Evolutionary conservation across 2,113 vertebrate species (phyloP), one percentile per base, ranked within the genome.

Genomic region (Muscicapa adusta): DNA sequence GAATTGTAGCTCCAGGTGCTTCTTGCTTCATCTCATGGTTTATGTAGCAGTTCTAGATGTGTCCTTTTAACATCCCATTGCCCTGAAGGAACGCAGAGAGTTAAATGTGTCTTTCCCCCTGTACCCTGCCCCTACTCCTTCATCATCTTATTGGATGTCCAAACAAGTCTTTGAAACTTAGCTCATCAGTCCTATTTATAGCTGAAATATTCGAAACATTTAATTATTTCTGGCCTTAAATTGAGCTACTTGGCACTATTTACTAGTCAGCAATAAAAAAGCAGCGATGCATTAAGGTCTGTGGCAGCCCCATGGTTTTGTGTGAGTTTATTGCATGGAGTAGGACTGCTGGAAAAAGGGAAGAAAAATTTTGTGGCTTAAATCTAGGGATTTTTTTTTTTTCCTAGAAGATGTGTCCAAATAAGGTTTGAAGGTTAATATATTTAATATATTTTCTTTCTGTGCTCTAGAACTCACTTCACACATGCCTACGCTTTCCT

Each of bases 211-310:
- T 94, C 1, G 18, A 97, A 95, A 80, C 72, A 71, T 74, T 94
- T 93, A 92, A 95, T 96, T 94, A 96, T 95, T 96, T 95, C 72
- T 96, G 89, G 72, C 82, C 91, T 94, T 94, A 96, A 96, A 95
- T 91, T 50, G 65, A 93, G 75, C 78, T 86, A 65, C 92, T 94
- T 97, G 91, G 84, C 92, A 86, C 78, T 51, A 28, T 81, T 90
- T 84, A 33, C 56, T 71, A 38, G 63, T 77, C 60, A 72, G 77
- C 83, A 87, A 2, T 78, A 78, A 66, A 71, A 83, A 88, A 63
- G 68, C 84, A 88, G 42, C 4, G 53, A 87, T 93, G 93, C 36
- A 18, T 88, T 80, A 56, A 79, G 48, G 66, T 84, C 80, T 93
- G 78, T 61, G 75, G 38, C 61, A 76, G 45, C n/a, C n/a, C 50